phyloP scores from a whole-genome alignment of 2,113 vertebrate species.

The Notiomystis cincta region DNA sequence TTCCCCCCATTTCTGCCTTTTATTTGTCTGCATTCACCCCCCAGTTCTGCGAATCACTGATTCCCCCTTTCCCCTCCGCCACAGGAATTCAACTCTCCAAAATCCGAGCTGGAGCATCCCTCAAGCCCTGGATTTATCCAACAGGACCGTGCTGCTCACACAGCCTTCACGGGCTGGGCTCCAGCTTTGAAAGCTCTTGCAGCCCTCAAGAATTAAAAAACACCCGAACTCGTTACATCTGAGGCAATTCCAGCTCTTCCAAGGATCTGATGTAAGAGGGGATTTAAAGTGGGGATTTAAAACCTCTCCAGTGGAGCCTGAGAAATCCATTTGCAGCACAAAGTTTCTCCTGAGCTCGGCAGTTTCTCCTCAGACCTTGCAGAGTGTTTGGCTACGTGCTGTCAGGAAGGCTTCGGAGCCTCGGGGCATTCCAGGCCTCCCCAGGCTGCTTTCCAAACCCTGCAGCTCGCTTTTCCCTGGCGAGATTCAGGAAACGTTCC shows the following conservation, averaged over 20 bases:
- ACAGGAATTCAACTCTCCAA: not conserved
- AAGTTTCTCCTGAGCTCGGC: not conserved
- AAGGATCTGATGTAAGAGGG: not conserved
- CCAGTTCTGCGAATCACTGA: accelerated
- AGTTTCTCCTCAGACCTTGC: not conserved
- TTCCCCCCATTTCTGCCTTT: accelerated
- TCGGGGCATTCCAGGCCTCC: not conserved
- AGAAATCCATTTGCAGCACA: not conserved
- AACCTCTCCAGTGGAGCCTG: not conserved
- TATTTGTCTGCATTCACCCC: not conserved
- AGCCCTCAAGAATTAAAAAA: not conserved
- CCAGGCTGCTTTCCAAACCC: not conserved
- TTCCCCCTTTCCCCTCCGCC: not conserved
- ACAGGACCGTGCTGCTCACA: accelerated
- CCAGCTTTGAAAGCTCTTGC: not conserved
- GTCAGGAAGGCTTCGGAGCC: not conserved
- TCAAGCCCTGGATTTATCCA: not conserved
- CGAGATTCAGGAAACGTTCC: not conserved
- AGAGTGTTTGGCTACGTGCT: not conserved
- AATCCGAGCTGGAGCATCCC: not conserved
- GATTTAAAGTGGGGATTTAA: not conserved
- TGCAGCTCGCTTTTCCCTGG: not conserved
- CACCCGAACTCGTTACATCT: not conserved
- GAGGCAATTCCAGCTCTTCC: not conserved
- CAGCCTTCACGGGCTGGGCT: accelerated